A percentile compares a stretch with the other conserved stretches of the same genome.
Conservation (phyloP, 2,888 invertebrate genomes). For the Xiphydria camelus region DNA sequence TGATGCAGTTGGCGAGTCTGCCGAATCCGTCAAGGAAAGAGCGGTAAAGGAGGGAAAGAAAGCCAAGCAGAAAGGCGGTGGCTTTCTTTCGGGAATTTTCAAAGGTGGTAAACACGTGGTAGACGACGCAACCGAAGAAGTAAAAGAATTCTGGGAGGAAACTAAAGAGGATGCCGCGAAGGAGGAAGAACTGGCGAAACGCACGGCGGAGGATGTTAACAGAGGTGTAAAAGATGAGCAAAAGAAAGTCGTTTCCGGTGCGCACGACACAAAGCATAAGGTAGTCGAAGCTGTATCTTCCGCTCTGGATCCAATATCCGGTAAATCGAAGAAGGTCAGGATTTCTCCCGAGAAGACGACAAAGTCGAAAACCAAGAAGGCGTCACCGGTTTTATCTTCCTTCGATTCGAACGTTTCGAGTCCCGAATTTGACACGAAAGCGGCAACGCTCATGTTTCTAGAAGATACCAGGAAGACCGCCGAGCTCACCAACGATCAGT, state of each 20-base stretch:
- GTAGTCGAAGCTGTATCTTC: slow-evolving; percentile 3
- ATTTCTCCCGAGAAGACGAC: not conserved
- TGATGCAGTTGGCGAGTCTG: slow-evolving; percentile 21
- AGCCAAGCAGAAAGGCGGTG: slow-evolving; percentile 19
- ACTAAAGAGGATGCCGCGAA: slow-evolving; percentile 17
- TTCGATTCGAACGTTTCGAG: not conserved
- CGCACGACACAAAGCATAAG: slow-evolving; percentile 14
- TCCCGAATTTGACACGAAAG: slow-evolving; percentile 25
- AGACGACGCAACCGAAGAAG: slow-evolving; percentile 23
- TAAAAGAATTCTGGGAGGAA: slow-evolving; percentile 21
- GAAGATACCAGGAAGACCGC: slow-evolving; percentile 19
- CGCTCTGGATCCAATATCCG: not conserved
- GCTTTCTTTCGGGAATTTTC: slow-evolving; percentile 26
- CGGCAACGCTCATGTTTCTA: slow-evolving; percentile 25
- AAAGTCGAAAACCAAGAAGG: slow-evolving; percentile 11
- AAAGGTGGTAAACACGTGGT: slow-evolving; percentile 24
- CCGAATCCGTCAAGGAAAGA: slow-evolving; percentile 20
- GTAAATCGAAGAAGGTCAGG: not conserved
- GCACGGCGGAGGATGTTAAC: slow-evolving; percentile 6
- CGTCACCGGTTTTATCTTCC: no score
- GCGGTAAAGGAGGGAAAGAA: slow-evolving; percentile 21
- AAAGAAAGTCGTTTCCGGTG: slow-evolving; percentile 5
- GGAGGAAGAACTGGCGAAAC: slow-evolving; percentile 16
- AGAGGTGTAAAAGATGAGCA: slow-evolving; percentile 11
- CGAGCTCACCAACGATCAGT: slow-evolving; percentile 3